Evolutionary conservation across 2,797 vertebrate genomes (phyloP).

Genomic region (Poecilia gillii): DNA sequence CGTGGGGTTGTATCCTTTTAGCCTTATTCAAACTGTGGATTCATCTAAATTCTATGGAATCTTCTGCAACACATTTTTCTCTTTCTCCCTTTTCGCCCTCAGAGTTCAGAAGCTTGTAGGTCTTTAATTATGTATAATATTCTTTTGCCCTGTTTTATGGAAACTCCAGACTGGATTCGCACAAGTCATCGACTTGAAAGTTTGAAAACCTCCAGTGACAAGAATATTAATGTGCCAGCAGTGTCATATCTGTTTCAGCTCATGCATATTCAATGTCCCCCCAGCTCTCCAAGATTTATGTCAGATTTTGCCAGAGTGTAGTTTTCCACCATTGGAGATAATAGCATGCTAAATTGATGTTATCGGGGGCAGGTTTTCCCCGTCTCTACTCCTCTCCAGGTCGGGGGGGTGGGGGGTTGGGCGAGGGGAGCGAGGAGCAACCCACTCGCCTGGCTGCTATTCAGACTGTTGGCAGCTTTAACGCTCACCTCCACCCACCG

Average conservation of each 20-base stretch:
- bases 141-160: slow-evolving; percentile 93
- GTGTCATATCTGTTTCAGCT: slow-evolving; percentile 99
- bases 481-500: slow-evolving; percentile 74
- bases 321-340: slow-evolving; percentile 99
- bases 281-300: slow-evolving; percentile 99
- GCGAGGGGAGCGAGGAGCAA: slow-evolving; percentile 71
- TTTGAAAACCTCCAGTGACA: slow-evolving; percentile 99
- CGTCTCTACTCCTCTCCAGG: slow-evolving; percentile 73
- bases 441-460: slow-evolving; percentile 65
- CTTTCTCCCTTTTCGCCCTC: slow-evolving; percentile 73
- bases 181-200: slow-evolving; percentile 98
- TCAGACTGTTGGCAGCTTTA: slow-evolving; percentile 62
- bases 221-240: slow-evolving; percentile 99
- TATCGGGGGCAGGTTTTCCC: slow-evolving; percentile 89
- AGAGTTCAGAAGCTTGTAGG: slow-evolving; percentile 87
- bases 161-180: slow-evolving; percentile 94
- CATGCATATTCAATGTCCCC: slow-evolving; percentile 94
- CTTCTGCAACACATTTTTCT: slow-evolving; percentile 76
- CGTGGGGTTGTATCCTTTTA: slow-evolving; percentile 65
- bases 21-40: slow-evolving; percentile 79
- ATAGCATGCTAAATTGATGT: slow-evolving; percentile 99
- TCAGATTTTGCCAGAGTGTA: slow-evolving; percentile 99
- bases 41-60: slow-evolving; percentile 81
- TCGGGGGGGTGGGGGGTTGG: slow-evolving; percentile 67
- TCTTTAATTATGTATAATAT: slow-evolving; percentile 92